These are phyloP conservation scores for Philhelius pedissequus DNA, from an alignment of 2,888 invertebrate species.

Conservation along the genomic window DNA sequence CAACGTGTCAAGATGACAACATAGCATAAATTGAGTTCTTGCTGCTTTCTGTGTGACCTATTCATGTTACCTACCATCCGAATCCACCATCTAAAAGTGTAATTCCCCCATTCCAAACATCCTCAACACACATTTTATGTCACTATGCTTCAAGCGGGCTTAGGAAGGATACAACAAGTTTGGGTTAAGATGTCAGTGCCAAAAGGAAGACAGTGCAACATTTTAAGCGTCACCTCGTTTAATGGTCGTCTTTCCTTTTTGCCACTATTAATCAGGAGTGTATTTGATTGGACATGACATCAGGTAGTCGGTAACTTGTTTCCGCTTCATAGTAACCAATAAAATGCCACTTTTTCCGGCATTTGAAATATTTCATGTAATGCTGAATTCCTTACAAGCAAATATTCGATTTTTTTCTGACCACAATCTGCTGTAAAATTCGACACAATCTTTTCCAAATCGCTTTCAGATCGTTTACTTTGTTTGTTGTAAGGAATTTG, in stretches of 20 bases:
- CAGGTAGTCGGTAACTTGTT: too few species aligned
- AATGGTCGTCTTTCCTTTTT: constrained; percentile 21
- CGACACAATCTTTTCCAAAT: too few species aligned
- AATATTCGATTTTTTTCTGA: too few species aligned
- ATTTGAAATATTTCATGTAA: too few species aligned
- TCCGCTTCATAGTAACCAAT: too few species aligned
- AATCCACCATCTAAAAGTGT: neutral
- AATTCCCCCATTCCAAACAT: neutral
- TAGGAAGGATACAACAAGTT: neutral
- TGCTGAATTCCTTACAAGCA: too few species aligned
- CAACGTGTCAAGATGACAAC: constrained; percentile 53
- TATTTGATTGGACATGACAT: neutral
- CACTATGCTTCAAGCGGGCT: neutral
- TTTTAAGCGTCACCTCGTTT: constrained; percentile 43
- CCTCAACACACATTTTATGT: constrained; percentile 1
- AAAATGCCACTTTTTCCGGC: too few species aligned
- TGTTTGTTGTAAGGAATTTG: too few species aligned
- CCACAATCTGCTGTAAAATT: too few species aligned
- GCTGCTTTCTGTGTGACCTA: constrained; percentile 10
- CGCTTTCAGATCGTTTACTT: too few species aligned
- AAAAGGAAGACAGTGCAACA: constrained; percentile 49
- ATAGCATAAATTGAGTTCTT: constrained; percentile 49
- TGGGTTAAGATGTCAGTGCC: constrained; percentile 44
- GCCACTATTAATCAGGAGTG: neutral
- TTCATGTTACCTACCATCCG: neutral